Percentiles rank a stretch among this genome's conserved stretches.
Evolutionary conservation across 2,888 invertebrate genomes (phyloP).

Genomic region (Argynnis bischoffii): DNA sequence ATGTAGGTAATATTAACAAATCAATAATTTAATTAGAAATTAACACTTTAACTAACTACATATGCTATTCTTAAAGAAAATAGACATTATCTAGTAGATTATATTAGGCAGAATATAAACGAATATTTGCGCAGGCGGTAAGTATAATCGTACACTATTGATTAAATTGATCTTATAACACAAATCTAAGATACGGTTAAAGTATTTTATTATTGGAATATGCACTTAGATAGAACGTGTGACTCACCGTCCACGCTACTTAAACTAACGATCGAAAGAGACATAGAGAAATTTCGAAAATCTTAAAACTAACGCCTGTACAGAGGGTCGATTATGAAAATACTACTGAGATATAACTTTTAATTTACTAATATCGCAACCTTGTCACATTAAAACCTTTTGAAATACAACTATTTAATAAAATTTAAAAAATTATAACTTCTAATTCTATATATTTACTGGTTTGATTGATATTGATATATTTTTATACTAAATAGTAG

Average conservation of each 20-base stretch:
- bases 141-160: constrained; percentile 60
- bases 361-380: no score
- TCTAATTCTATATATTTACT: constrained; percentile 17
- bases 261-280: constrained; percentile 78
- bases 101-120: constrained; percentile 69
- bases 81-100: constrained; percentile 58
- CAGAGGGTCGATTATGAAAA: constrained; percentile 29
- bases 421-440: constrained; percentile 15
- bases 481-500: no score
- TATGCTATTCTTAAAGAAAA: constrained; percentile 72
- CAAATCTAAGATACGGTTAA: constrained; percentile 62
- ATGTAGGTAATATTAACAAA: constrained; percentile 69
- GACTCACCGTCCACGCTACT: constrained; percentile 47
- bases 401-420: no score
- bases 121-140: constrained; percentile 69
- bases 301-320: constrained; percentile 53
- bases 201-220: constrained; percentile 59
- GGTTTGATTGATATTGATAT: no score
- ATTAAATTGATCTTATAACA: constrained; percentile 60
- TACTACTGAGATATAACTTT: constrained; percentile 7
- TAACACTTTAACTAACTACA: constrained; percentile 67
- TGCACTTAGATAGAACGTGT: constrained; percentile 48
- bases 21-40: constrained; percentile 77
- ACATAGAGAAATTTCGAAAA: constrained; percentile 77
- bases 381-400: no score